Evolutionary conservation across 2,797 vertebrate genomes (phyloP).

Genomic region (Acipenser oxyrinchus): DNA sequence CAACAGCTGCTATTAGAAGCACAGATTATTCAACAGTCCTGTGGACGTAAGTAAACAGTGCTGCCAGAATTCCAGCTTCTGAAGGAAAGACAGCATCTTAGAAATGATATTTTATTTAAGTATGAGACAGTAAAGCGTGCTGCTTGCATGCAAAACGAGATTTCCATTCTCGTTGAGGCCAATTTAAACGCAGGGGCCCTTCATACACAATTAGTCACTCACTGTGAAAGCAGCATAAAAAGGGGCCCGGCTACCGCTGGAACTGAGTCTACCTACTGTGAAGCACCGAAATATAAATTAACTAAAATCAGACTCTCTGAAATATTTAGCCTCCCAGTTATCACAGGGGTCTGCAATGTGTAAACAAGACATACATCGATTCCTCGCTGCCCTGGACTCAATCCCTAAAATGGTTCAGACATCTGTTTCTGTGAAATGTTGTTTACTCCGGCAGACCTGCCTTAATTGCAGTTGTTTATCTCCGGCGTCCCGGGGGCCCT

Average conservation of each 20-base stretch:
- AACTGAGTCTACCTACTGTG: constrained; percentile 56
- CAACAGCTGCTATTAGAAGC: too few species aligned
- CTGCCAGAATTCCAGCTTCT: too few species aligned
- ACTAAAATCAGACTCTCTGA: too few species aligned
- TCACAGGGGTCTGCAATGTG: constrained; percentile 67
- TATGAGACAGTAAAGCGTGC: too few species aligned
- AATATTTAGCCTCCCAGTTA: constrained; percentile 43
- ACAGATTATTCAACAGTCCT: too few species aligned
- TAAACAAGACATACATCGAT: constrained; percentile 93
- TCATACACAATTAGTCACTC: constrained; percentile 73
- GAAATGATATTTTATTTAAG: too few species aligned
- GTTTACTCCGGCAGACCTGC: constrained; percentile 67
- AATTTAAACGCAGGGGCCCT: constrained; percentile 67
- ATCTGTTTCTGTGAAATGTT: constrained; percentile 79
- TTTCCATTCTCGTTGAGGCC: constrained; percentile 58
- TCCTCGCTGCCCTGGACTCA: constrained; percentile 71
- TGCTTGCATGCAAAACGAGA: too few species aligned
- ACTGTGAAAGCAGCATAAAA: constrained; percentile 57
- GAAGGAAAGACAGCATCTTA: too few species aligned
- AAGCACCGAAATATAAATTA: constrained; percentile 53
- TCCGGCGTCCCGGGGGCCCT: constrained; percentile 59
- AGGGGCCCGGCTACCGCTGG: constrained; percentile 19
- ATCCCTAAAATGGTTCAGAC: constrained; percentile 64
- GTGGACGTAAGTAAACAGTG: too few species aligned
- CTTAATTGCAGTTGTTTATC: constrained; percentile 70